Conservation (phyloP, 2,797 vertebrate genomes). For the Intellagama lesueurii region DNA sequence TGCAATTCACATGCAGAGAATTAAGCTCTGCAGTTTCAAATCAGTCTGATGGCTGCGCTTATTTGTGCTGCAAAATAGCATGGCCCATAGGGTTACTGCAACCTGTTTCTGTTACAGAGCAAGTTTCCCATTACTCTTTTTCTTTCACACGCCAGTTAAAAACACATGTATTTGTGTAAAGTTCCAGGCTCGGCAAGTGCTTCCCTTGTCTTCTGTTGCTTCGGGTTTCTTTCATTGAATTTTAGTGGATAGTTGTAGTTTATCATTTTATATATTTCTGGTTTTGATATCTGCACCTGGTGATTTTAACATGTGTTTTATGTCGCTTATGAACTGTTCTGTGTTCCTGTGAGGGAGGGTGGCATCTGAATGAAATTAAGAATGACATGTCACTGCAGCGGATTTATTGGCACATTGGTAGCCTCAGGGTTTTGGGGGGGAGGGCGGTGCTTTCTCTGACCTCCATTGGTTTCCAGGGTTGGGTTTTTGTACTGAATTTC, state of each 20-base stretch:
- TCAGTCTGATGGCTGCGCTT: background rate
- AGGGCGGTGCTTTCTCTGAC: background rate
- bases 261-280: too few species aligned
- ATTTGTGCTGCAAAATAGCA: background rate
- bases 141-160: background rate
- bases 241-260: background rate
- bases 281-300: background rate
- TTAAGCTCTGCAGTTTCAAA: too few species aligned
- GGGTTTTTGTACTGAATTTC: accelerated
- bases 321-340: background rate
- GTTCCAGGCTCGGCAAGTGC: background rate
- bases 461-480: background rate
- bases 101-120: background rate
- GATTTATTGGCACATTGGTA: too few species aligned
- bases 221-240: background rate
- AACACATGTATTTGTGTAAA: background rate
- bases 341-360: background rate
- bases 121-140: background rate
- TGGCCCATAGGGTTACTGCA: background rate
- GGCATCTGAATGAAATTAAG: background rate
- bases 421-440: too few species aligned
- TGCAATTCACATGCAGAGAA: too few species aligned
- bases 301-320: background rate
- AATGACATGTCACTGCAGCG: too few species aligned
- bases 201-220: background rate